phyloP scores from a whole-genome alignment of 2,888 invertebrate genomes.

The Cremastobaeus sp. region DNA sequence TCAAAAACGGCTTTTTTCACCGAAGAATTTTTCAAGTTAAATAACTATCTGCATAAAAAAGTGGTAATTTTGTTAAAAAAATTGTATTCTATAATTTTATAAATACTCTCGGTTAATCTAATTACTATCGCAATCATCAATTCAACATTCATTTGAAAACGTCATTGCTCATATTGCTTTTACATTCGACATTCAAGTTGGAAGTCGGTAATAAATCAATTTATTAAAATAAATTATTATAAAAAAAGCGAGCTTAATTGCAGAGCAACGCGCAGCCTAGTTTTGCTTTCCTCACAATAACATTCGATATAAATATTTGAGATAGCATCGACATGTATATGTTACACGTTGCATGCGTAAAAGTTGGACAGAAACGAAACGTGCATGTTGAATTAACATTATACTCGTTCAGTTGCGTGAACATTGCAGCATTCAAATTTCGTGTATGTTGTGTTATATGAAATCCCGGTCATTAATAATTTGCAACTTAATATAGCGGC shows the following conservation, averaged over 20 bases:
- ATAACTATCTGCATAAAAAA: no score
- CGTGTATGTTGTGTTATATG: slow-evolving; percentile 32
- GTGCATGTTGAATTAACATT: slow-evolving; percentile 50
- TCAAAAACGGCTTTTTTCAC: no score
- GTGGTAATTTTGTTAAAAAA: no score
- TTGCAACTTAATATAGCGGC: slow-evolving; percentile 25
- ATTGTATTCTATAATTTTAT: no score
- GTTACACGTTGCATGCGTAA: slow-evolving; percentile 35
- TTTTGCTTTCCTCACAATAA: slow-evolving; percentile 25
- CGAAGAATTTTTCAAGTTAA: no score
- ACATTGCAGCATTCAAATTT: slow-evolving; percentile 47
- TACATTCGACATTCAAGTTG: no score
- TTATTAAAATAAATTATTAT: slow-evolving; percentile 29
- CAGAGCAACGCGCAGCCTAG: slow-evolving; percentile 5
- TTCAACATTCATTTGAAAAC: no score
- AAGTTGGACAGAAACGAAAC: slow-evolving; percentile 21
- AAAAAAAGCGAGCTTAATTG: no score
- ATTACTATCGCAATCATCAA: no score
- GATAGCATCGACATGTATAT: slow-evolving; percentile 49
- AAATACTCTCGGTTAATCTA: no score
- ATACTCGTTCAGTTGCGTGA: slow-evolving; percentile 46
- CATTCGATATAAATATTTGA: slow-evolving; percentile 49
- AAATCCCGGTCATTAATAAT: slow-evolving; percentile 43
- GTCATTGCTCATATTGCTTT: no score
- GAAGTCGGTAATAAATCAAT: slow-evolving; percentile 13